Evolutionary conservation across 2,113 vertebrate genomes (phyloP).

Genomic region (Catharus fuscescens): DNA sequence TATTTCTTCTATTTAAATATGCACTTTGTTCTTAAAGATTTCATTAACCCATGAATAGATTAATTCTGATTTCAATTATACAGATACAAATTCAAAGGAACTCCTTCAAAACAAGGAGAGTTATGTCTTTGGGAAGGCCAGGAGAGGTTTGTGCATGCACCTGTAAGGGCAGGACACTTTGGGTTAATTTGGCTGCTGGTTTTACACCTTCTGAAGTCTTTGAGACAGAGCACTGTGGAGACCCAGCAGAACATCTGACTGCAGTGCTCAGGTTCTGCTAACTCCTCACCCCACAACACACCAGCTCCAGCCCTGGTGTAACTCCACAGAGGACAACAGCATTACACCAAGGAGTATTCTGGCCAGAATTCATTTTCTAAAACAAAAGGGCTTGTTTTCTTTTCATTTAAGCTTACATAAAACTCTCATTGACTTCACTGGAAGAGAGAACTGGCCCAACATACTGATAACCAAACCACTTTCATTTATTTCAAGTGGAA

Average conservation of each 20-base stretch:
- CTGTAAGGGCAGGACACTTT: accelerated
- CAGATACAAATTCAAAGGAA: background rate
- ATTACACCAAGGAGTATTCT: background rate
- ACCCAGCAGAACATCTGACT: background rate
- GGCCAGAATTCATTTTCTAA: background rate
- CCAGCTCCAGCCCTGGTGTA: background rate
- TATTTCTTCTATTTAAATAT: slow-evolving; percentile 45
- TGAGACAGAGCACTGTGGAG: background rate
- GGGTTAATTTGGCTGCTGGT: background rate
- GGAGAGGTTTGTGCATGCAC: background rate
- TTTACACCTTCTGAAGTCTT: background rate
- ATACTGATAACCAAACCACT: background rate
- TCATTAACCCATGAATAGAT: slow-evolving; percentile 12
- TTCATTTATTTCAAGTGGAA: background rate
- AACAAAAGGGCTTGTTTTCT: background rate
- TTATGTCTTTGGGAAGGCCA: background rate
- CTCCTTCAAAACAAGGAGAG: background rate
- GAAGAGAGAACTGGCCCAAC: background rate
- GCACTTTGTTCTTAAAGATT: slow-evolving; percentile 49
- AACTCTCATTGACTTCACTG: background rate
- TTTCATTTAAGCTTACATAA: background rate
- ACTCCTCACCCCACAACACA: background rate
- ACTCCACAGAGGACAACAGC: background rate
- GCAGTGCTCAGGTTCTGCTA: background rate
- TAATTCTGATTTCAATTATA: background rate